Evolutionary conservation across 92 coral and sea anemone species (phyloP), one percentile per base, ranked within the genome.

Genomic region (Siderastrea siderea): DNA sequence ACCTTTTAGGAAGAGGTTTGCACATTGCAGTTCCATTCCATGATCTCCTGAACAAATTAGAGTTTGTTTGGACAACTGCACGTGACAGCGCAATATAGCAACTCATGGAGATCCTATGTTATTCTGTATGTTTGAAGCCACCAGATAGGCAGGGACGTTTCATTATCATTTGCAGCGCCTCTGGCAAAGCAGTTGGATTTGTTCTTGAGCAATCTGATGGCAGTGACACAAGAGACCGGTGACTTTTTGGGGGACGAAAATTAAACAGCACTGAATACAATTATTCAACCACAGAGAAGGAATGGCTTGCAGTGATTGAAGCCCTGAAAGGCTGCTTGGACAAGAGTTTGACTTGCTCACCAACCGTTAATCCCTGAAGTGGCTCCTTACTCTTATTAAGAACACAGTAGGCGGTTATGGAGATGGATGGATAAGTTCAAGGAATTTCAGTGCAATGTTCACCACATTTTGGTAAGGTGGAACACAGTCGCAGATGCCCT

Each of bases 221-320:
- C 69, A 67, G 71, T 12, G 85, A 44, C 65, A 46, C 47, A 80
- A 71, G 59, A 17, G 79, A 68, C 87, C 85, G 26, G 80, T 91
- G 78, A 81, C 90, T 1, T 75, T 86, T 67, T 81, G 94, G 47
- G 90, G 86, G 71, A 26, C 38, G 84, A 87, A 86, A 87, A 67
- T 71, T 70, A 52, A 74, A 59, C 55, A 85, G 86, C 68, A 57
- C 91, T 4, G 73, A 86, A 68, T 86, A 71, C 63, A 90, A 86
- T 83, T 91, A 91, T 86, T 91, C 85, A 66, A 91, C 94, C 50
- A 82, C 91, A 47, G 94, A 87, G 67, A 86, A 86, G 81, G 88
- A 91, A 78, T 86, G 88, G 62, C 80, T 87, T 68, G 91, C 88
- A 38, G 87, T 84, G 46, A 87, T 87, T 52, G 85, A 86, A 54